Evolutionary conservation across 2,797 vertebrate species (phyloP), one percentile per base, ranked within the genome.

Genomic region (Podargus strigoides): DNA sequence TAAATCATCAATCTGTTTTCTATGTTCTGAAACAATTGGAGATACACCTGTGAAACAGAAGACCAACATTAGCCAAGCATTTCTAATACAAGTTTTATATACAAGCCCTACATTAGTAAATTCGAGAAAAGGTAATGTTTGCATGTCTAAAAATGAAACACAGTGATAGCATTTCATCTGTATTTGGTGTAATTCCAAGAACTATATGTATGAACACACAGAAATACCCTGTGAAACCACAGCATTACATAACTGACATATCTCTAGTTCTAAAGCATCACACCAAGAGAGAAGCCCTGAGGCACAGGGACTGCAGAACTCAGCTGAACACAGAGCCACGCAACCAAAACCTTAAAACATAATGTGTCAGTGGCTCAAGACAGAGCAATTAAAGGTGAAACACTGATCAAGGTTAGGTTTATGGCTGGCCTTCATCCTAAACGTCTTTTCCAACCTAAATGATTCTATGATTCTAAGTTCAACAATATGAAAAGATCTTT

Each of bases 1-100:
- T 98, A 99, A 98, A 98, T 99, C 99, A 97, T 99, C 99, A 96
- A 99, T 98, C 97, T 99, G 99, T 98, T 99, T 99, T 98, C 99
- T 99, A 94, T 99, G 99, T 97, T 99, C 99, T 94, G 98, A 98
- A 97, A 98, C 98, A 98, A 99, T 97, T 86, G 98, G 98, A 93
- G 98, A 98, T 85, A 98, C 97, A 97, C 98, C 99, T 99, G 96
- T 55, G 97, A 95, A 97, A 97, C 4, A 95, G 0, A 94, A 95
- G 56, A 94, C 17, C 74, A 90, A 86, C 52, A 42, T n/a, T 94
- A 87, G 90, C 87, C 85, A 94, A 70, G 50, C 63, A 58, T 62
- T 90, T 72, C 59, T 47, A 62, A 87, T 3, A 37, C 34, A 49
- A n/a, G 16, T 53, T 85, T 83, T 20, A 55, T 2, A 49, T 1